These are phyloP conservation scores for Lucinisca nassula DNA, from an alignment of 2,888 invertebrate genomes.

Conservation along the genomic window DNA sequence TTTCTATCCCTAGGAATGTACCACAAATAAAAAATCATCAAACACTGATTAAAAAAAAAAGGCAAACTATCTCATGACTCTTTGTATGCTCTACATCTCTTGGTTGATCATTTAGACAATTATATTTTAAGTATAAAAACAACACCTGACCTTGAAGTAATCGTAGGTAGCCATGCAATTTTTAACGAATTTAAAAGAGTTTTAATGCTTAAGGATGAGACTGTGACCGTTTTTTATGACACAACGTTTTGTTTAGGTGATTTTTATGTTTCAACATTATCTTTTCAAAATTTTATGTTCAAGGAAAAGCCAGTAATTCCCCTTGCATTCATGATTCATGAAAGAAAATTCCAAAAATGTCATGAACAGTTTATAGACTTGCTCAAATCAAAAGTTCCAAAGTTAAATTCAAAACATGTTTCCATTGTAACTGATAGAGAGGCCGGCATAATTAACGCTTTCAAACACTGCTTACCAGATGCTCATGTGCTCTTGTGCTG, in stretches of 20 bases:
- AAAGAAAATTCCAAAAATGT: conserved; percentile 49
- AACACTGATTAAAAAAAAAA: not conserved
- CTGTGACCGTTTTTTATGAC: conserved; percentile 39
- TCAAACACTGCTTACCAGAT: conserved; percentile 22
- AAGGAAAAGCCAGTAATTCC: conserved; percentile 47
- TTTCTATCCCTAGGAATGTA: conserved; percentile 9
- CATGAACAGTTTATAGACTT: conserved; percentile 45
- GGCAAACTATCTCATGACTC: conserved; percentile 39
- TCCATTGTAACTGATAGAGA: conserved; percentile 50
- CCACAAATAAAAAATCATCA: conserved; percentile 27
- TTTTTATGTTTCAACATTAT: conserved; percentile 29
- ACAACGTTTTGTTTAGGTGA: conserved; percentile 44
- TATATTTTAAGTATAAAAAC: conserved; percentile 52
- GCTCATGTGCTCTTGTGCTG: conserved; percentile 32
- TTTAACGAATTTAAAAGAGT: conserved; percentile 43
- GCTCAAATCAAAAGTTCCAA: conserved; percentile 31
- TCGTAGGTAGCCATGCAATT: conserved; percentile 37
- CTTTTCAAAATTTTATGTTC: conserved; percentile 45
- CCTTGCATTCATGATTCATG: conserved; percentile 48
- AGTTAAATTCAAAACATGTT: conserved; percentile 11
- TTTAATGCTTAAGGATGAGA: conserved; percentile 23
- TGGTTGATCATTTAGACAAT: conserved; percentile 36
- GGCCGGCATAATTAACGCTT: conserved; percentile 42
- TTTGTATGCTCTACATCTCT: conserved; percentile 28
- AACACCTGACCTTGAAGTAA: conserved; percentile 47